Evolutionary conservation across 1,140 invertebrate species (phyloP).

Genomic region (Papilio xuthus): DNA sequence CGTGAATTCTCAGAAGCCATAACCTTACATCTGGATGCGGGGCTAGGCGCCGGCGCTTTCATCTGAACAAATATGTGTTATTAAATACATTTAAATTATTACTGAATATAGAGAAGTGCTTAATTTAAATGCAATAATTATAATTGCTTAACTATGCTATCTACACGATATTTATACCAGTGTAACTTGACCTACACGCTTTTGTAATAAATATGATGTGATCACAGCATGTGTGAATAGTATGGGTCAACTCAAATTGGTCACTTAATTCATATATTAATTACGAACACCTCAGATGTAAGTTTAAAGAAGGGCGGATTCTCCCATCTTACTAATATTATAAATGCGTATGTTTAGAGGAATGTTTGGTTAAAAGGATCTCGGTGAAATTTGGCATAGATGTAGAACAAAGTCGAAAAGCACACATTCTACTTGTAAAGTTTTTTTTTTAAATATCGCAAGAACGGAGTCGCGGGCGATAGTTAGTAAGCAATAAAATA

Average conservation of each 20-base stretch:
- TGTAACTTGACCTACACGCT: neutral
- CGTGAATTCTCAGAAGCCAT: constrained; percentile 19
- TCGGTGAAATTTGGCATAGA: too few relatives aligned
- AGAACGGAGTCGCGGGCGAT: too few relatives aligned
- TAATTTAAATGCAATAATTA: constrained; percentile 2
- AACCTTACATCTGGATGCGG: constrained; percentile 9
- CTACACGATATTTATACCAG: neutral
- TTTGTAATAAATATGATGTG: neutral
- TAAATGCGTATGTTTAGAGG: too few relatives aligned
- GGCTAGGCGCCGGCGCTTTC: constrained; percentile 10
- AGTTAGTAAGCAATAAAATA: too few relatives aligned
- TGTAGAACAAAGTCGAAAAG: too few relatives aligned
- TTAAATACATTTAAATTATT: constrained; percentile 20
- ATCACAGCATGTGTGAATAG: neutral
- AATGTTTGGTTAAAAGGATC: too few relatives aligned
- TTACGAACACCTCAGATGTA: neutral
- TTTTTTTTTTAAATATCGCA: too few relatives aligned
- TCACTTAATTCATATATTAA: neutral
- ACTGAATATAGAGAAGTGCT: neutral
- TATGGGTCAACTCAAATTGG: neutral
- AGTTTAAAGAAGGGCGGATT: too few relatives aligned
- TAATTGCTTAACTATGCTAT: neutral
- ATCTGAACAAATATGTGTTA: constrained; percentile 26
- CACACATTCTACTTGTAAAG: too few relatives aligned
- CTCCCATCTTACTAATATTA: too few relatives aligned